These are phyloP conservation scores for Diachasma alloeum DNA, from an alignment of 1,140 invertebrate species.

Conservation along the genomic window DNA sequence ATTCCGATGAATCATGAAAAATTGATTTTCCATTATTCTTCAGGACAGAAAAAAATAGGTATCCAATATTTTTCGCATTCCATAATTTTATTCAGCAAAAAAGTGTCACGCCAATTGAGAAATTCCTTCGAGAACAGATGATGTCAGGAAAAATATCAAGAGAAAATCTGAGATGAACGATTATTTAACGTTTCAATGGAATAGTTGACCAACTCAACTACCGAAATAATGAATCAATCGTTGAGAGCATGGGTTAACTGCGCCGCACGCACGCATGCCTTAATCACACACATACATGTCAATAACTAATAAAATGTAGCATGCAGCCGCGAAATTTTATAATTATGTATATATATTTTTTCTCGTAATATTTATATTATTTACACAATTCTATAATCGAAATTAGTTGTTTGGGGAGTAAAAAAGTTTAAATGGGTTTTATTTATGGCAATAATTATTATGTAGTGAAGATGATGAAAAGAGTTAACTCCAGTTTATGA, in stretches of 20 bases:
- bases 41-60: too few species aligned
- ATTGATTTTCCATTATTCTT: too few species aligned
- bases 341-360: conserved; percentile 24
- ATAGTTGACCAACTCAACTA: neutral
- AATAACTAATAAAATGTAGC: conserved; percentile 11
- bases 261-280: conserved; percentile 22
- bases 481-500: too few species aligned
- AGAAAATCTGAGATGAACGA: too few species aligned
- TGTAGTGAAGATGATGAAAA: neutral
- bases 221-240: conserved; percentile 7
- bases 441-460: conserved; percentile 15
- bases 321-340: conserved; percentile 26
- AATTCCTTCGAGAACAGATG: too few species aligned
- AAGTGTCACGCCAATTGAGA: too few species aligned
- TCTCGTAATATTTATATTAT: conserved; percentile 33
- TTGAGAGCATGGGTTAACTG: conserved; percentile 15
- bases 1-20: too few species aligned
- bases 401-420: neutral
- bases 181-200: neutral
- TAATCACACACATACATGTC: neutral
- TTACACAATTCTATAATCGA: conserved; percentile 25
- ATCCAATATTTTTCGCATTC: too few species aligned
- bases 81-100: too few species aligned
- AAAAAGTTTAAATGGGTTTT: neutral
- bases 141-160: too few species aligned